These are phyloP conservation scores for Chamaedrilus cognettii DNA, from an alignment of 2,888 invertebrate species.

Conservation along the genomic window DNA sequence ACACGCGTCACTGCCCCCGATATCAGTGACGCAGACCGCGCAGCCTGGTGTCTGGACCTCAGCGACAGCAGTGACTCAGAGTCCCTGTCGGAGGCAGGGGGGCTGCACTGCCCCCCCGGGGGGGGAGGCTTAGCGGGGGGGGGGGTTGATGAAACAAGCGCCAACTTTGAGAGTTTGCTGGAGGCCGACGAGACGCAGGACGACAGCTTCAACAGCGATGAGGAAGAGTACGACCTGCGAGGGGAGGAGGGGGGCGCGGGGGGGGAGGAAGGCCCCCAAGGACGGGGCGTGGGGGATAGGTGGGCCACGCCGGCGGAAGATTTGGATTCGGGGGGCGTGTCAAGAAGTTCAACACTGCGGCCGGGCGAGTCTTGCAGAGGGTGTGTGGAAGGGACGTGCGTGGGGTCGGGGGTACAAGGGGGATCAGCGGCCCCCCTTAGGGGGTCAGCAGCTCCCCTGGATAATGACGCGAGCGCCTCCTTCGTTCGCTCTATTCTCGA, in stretches of 20 bases:
- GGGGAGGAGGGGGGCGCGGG: not conserved
- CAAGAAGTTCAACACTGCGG: not conserved
- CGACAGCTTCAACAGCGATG: constrained; percentile 54
- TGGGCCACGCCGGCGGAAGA: no score
- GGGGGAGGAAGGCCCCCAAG: not conserved
- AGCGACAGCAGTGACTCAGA: constrained; percentile 52
- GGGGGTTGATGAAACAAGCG: constrained; percentile 52
- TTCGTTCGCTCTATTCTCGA: no score
- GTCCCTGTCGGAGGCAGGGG: constrained; percentile 40
- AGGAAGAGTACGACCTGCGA: not conserved
- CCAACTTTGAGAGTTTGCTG: constrained; percentile 56
- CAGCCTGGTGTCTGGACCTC: constrained; percentile 41
- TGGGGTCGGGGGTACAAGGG: not conserved
- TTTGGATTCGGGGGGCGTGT: no score
- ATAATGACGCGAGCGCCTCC: not conserved
- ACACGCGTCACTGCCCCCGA: not conserved
- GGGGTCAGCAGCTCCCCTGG: constrained; percentile 8
- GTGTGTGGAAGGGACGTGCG: not conserved
- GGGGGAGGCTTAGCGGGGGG: no score
- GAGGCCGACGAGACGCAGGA: constrained; percentile 57
- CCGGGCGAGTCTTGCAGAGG: not conserved
- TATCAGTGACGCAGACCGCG: not conserved
- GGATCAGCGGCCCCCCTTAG: not conserved
- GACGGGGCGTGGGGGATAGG: not conserved
- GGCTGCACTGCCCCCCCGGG: no score